Base-by-base conservation (phyloP, 2,797 vertebrate genomes). In the Oryzias sinensis region DNA sequence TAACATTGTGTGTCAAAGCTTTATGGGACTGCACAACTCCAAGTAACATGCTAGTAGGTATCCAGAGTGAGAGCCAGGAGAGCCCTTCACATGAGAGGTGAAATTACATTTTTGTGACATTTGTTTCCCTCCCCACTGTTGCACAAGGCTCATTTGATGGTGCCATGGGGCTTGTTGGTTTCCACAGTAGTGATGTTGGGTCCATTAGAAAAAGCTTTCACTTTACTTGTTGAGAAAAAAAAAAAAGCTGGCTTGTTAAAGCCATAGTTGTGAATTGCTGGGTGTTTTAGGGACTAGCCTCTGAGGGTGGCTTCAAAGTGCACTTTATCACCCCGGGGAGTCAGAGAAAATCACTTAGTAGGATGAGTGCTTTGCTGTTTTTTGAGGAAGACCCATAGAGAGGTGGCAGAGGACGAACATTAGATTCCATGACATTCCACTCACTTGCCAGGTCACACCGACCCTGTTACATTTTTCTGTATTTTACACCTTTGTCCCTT, bases 41-140 rank as follows among this genome's bases (percentile, higher is more conserved):
- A 73, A 86, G 77, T 70, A 81, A 74, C 66, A 80, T 72, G 56
- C 53, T 68, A 71, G 77, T 77, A 73, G 75, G 62, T 74, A 72
- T 76, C 49, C n/a, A 67, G 70, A 85, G 73, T 59, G 68, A 50
- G 77, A 80, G 84, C 80, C 84, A 72, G 51, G 83, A 86, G 86
- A 85, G 78, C 74, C 74, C 77, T 89, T 85, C 78, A 84, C 79
- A 68, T 81, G 83, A 89, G 78, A 80, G 66, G 74, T 4, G 44
- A 79, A 86, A 89, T 88, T 82, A 81, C 74, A 83, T 90, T 87
- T 89, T 88, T 83, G 65, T 85, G 83, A 90, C 89, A 88, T 89
- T 91, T 89, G 84, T 90, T 84, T 85, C 65, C 74, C 74, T 82
- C 78, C 72, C 57, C 77, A 78, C 78, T 71, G 73, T 69, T 70